Percentiles rank a stretch among this genome's conserved stretches.
phyloP scores from a whole-genome alignment of 2,797 vertebrate species.

The Gobio occitaniae region DNA sequence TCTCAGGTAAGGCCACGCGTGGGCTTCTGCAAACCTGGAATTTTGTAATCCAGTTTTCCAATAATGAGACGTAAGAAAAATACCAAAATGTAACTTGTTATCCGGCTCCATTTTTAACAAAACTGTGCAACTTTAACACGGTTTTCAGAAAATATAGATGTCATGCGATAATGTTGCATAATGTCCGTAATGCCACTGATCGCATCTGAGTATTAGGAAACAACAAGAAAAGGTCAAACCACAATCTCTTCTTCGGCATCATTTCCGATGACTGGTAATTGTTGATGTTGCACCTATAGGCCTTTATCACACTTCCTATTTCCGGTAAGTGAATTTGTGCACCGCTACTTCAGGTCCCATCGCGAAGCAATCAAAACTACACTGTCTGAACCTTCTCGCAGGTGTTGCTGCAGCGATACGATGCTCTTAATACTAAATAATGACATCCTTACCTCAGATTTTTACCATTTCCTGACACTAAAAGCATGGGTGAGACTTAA shows the following conservation, averaged over 20 bases:
- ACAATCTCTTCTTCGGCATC: neutral
- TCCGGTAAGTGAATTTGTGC: too few relatives aligned
- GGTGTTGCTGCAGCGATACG: too few relatives aligned
- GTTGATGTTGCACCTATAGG: too few relatives aligned
- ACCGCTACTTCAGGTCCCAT: too few relatives aligned
- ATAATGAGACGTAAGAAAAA: neutral
- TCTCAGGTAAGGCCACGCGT: conserved; percentile 76
- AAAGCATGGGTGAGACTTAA: too few relatives aligned
- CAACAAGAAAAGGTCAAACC: neutral
- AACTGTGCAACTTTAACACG: neutral
- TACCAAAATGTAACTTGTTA: neutral
- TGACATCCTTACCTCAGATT: too few relatives aligned
- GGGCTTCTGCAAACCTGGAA: neutral
- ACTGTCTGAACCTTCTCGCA: too few relatives aligned
- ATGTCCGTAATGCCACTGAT: neutral
- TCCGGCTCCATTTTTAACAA: neutral
- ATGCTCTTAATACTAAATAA: too few relatives aligned
- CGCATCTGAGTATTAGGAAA: neutral
- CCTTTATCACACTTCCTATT: too few relatives aligned
- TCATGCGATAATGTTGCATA: neutral
- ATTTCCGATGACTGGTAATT: neutral
- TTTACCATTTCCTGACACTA: too few relatives aligned
- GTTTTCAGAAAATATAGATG: neutral
- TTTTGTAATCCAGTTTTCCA: neutral
- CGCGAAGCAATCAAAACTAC: too few relatives aligned